Percentiles rank a stretch among this genome's conserved stretches.
Conservation (phyloP, 2,797 vertebrate genomes). For the Hipposideros larvatus region DNA sequence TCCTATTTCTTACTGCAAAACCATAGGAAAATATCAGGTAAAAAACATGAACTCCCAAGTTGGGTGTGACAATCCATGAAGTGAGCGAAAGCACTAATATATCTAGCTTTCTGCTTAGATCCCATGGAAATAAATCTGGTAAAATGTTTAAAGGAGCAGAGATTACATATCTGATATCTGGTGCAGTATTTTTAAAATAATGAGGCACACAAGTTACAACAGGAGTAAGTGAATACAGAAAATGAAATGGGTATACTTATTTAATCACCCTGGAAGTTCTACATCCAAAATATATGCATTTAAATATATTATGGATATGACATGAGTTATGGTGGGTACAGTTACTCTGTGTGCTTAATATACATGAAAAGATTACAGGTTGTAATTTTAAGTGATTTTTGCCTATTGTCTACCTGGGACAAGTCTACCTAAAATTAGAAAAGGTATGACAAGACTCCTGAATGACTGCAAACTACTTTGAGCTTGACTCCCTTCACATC, state of each 20-base stretch:
- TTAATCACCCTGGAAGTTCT: not conserved
- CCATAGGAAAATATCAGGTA: not conserved
- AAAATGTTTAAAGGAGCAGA: not conserved
- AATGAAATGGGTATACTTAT: not conserved
- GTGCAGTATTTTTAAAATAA: not conserved
- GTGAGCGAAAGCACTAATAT: not conserved
- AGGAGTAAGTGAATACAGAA: not conserved
- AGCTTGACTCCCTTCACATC: not conserved
- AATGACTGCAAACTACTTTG: not conserved
- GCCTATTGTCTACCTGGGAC: not conserved
- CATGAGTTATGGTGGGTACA: not conserved
- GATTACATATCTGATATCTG: not conserved
- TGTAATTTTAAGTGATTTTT: conserved; percentile 20
- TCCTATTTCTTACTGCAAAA: conserved; percentile 24
- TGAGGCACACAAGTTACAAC: not conserved
- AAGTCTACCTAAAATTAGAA: not conserved
- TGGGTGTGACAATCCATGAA: not conserved
- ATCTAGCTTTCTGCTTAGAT: not conserved
- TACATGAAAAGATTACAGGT: not conserved
- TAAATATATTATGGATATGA: not conserved
- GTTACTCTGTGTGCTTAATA: not conserved
- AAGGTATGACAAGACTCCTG: not conserved
- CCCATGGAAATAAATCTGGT: not conserved
- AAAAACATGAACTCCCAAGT: conserved; percentile 4
- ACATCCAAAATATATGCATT: not conserved